Conservation (phyloP, 1,140 invertebrate genomes). For the Lordiphosa stackelbergi region DNA sequence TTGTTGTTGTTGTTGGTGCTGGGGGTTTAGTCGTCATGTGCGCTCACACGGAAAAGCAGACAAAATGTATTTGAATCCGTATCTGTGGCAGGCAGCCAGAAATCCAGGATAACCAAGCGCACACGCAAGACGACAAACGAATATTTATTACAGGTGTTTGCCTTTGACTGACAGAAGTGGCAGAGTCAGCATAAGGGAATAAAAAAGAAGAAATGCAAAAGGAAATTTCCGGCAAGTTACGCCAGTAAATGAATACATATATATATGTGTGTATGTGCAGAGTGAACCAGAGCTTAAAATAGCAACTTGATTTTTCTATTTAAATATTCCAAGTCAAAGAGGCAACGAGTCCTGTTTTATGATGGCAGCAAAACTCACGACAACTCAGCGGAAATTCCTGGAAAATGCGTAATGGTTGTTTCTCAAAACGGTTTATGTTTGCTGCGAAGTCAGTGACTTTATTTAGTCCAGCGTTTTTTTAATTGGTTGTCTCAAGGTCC, state of each 20-base stretch:
- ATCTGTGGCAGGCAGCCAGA: slow-evolving; percentile 59
- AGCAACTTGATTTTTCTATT: too few species aligned
- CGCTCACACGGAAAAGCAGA: slow-evolving; percentile 67
- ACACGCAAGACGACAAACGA: slow-evolving; percentile 67
- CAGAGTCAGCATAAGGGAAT: slow-evolving; percentile 36
- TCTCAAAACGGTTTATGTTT: too few species aligned
- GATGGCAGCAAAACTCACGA: slow-evolving; percentile 8
- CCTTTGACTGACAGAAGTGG: slow-evolving; percentile 64
- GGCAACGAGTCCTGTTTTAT: too few species aligned
- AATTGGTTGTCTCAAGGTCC: too few species aligned
- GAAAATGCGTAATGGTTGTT: slow-evolving; percentile 4
- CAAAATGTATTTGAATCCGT: slow-evolving; percentile 47
- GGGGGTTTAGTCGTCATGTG: slow-evolving; percentile 33
- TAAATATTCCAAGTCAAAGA: too few species aligned
- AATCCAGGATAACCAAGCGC: slow-evolving; percentile 61
- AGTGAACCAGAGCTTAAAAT: too few species aligned
- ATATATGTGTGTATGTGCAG: too few species aligned
- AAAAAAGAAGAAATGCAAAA: neutral
- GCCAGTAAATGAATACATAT: neutral
- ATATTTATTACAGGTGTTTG: slow-evolving; percentile 75
- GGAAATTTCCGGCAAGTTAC: slow-evolving; percentile 8
- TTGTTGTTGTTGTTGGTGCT: neutral
- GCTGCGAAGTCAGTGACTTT: too few species aligned
- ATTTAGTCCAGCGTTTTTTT: too few species aligned
- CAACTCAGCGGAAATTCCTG: slow-evolving; percentile 24